Evolutionary conservation across 64 coral and sea anemone genomes (phyloP).

Genomic region (Montipora cactus): DNA sequence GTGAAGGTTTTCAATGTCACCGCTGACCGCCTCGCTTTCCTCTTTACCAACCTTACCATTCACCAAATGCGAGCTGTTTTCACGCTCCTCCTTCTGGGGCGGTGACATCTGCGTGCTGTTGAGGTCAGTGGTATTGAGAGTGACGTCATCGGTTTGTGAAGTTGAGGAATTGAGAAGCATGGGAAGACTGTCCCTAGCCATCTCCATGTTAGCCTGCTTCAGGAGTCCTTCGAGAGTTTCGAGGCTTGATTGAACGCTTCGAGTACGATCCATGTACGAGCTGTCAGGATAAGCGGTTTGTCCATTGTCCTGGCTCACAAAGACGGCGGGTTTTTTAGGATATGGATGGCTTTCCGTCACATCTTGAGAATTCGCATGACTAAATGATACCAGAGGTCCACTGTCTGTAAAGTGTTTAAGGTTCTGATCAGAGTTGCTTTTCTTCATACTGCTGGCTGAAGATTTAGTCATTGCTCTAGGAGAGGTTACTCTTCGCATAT

Average conservation of each 20-base stretch:
- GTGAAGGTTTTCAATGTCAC: constrained; percentile 65
- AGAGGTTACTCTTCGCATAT: constrained; percentile 89
- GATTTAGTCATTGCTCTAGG: constrained; percentile 67
- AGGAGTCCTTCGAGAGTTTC: constrained; percentile 78
- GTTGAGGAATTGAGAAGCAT: constrained; percentile 64
- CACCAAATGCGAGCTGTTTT: constrained; percentile 15
- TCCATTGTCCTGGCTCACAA: constrained; percentile 35
- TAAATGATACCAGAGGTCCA: constrained; percentile 11
- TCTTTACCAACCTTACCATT: constrained; percentile 23
- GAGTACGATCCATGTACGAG: background rate
- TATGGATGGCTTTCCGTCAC: constrained; percentile 2
- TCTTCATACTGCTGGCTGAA: constrained; percentile 61
- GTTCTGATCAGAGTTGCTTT: constrained; percentile 74
- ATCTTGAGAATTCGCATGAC: background rate
- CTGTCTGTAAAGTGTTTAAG: constrained; percentile 17
- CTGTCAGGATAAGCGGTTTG: constrained; percentile 16
- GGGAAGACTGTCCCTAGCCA: constrained; percentile 53
- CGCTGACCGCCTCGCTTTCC: background rate
- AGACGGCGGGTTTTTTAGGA: background rate
- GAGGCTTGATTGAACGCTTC: constrained; percentile 48
- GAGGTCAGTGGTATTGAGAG: constrained; percentile 58
- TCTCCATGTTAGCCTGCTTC: constrained; percentile 72
- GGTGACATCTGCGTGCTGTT: constrained; percentile 64
- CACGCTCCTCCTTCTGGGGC: constrained; percentile 57
- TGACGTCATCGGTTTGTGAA: constrained; percentile 60